phyloP scores from a whole-genome alignment of 2,797 vertebrate genomes.

The Pseudochaenichthys georgianus region DNA sequence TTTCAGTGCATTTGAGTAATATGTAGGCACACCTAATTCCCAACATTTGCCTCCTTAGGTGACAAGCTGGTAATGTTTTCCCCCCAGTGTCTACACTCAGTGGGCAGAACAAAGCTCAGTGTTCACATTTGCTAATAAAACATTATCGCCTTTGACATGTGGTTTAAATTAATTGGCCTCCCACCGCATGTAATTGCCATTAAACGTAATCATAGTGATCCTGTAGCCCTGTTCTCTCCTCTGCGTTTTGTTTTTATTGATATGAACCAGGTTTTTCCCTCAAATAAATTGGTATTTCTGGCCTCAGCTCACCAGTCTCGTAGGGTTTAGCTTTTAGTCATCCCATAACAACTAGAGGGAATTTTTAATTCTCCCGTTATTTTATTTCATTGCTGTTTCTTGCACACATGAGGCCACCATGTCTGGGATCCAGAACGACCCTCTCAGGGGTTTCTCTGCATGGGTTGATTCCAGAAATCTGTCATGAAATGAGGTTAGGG shows the following conservation, averaged over 20 bases:
- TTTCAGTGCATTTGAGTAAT: conserved; percentile 6
- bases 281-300: conserved; percentile 66
- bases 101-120: conserved; percentile 43
- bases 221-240: conserved; percentile 46
- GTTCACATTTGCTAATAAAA: conserved; percentile 77
- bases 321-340: conserved; percentile 63
- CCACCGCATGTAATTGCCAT: no score
- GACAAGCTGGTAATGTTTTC: conserved; percentile 59
- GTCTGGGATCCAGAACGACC: conserved; percentile 72
- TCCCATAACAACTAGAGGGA: conserved; percentile 67
- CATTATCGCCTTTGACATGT: conserved; percentile 72
- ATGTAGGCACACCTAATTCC: conserved; percentile 15
- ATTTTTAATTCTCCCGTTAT: conserved; percentile 53
- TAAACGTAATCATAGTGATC: conserved; percentile 67
- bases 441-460: conserved; percentile 66
- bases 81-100: conserved; percentile 45
- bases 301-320: conserved; percentile 68
- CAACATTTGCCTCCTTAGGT: conserved; percentile 16
- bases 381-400: conserved; percentile 65
- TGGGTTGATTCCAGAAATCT: conserved; percentile 59
- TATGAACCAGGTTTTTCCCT: conserved; percentile 77
- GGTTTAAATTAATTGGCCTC: conserved; percentile 78
- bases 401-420: conserved; percentile 64
- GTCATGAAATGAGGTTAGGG: conserved; percentile 46
- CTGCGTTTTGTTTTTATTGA: conserved; percentile 64